Evolutionary conservation across 2,113 vertebrate species (phyloP).

Genomic region (Trichechus manatus): DNA sequence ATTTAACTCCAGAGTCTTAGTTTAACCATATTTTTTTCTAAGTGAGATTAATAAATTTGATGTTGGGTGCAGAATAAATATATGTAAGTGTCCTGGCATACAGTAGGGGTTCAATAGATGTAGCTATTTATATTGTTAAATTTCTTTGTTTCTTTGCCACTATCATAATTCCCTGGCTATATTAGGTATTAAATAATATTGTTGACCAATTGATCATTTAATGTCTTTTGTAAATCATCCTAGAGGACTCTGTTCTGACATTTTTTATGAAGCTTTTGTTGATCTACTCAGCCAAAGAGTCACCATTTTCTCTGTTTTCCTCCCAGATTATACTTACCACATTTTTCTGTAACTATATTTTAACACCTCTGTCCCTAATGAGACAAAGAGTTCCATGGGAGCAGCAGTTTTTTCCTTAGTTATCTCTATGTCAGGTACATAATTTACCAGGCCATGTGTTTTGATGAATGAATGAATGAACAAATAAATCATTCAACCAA

Average conservation of each 20-base stretch:
- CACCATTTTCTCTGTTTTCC: no score
- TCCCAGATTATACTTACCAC: neutral
- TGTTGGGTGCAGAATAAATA: neutral
- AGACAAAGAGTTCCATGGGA: slow-evolving; percentile 1
- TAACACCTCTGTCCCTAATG: neutral
- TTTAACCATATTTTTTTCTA: neutral
- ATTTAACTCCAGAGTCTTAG: neutral
- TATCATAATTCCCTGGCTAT: neutral
- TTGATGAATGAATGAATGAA: slow-evolving; percentile 59
- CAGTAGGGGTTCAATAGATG: neutral
- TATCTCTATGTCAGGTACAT: neutral
- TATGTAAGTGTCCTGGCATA: neutral
- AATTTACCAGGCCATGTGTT: neutral
- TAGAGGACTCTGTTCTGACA: neutral
- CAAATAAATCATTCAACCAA: slow-evolving; percentile 48
- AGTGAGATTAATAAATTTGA: neutral
- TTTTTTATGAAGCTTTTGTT: neutral
- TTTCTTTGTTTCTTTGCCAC: neutral
- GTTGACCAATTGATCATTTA: neutral
- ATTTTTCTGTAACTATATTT: neutral
- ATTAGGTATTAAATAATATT: neutral
- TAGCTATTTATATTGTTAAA: neutral
- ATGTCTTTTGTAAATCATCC: neutral
- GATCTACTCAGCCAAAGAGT: neutral
- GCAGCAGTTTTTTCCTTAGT: slow-evolving; percentile 18